Evolutionary conservation across 2,888 invertebrate genomes (phyloP), one percentile per base, ranked within the genome.

Genomic region (Athalia rosae): DNA sequence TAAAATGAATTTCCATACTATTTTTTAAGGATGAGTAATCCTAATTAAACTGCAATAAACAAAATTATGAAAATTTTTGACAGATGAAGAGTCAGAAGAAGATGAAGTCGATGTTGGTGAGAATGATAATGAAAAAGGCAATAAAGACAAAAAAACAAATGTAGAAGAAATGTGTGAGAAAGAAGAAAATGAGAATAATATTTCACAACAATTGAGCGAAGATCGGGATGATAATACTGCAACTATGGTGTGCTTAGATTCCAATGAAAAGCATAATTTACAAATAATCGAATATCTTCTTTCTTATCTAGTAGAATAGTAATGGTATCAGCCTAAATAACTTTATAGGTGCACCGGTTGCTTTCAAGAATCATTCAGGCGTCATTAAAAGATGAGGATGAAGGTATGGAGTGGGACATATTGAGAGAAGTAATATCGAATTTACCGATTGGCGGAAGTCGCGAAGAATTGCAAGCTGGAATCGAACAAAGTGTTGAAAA

Each of bases 401-500:
- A 69, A 66, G 61, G 76, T 6, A 78, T 77, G 7, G 45, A 58
- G n/a, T 66, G 79, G 61, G 77, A 79, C 8, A 81, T 81, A 62
- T 63, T 83, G 47, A 76, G 78, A 53, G 61, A 79, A 48, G 78
- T 83, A 9, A 58, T 83, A 63, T 76, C 80, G 58, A 80, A 76
- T 76, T 67, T 83, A 58, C 78, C 80, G 6, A 69, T 78, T 6
- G 77, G 61, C 2, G 80, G 77, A 13, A 79, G 66, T 45, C 62
- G 69, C 28, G 63, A 71, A 6, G 81, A 83, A 76, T 66, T 81
- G n/a, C 79, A 76, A 9, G 77, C 67, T 8, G 80, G 78, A 62
- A 82, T 84, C 41, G 80, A 83, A 41, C 69, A 76, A 47, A 78
- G 81, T 76, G 76, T 82, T 9, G 77, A 83, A 58, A 77, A 63